Evolutionary conservation across 2,888 invertebrate species (phyloP).

Genomic region (Morpho achilles): DNA sequence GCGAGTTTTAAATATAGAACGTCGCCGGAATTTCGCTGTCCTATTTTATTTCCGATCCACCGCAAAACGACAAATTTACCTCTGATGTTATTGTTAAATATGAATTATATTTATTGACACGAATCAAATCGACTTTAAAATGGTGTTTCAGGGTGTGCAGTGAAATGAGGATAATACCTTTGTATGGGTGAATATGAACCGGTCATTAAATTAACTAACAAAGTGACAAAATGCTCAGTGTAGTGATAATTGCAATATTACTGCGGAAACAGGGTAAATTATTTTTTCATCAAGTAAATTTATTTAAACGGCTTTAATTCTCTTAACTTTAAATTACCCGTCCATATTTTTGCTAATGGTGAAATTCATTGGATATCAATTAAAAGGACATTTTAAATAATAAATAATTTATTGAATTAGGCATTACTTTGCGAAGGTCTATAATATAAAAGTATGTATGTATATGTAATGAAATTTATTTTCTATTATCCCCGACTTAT

Average conservation of each 20-base stretch:
- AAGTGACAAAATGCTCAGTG: slow-evolving; percentile 42
- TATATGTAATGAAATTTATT: too few species aligned
- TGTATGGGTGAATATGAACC: slow-evolving; percentile 29
- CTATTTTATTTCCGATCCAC: slow-evolving; percentile 54
- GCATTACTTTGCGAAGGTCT: too few species aligned
- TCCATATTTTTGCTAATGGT: slow-evolving; percentile 4
- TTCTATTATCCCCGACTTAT: too few species aligned
- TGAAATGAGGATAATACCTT: slow-evolving; percentile 35
- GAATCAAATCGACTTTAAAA: slow-evolving; percentile 10
- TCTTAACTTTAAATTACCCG: not conserved
- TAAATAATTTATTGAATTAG: too few species aligned
- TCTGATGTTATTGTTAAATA: slow-evolving; percentile 25
- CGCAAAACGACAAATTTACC: slow-evolving; percentile 50
- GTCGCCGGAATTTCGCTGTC: slow-evolving; percentile 60
- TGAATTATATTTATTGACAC: slow-evolving; percentile 8
- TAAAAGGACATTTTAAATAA: too few species aligned
- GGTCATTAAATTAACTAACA: slow-evolving; percentile 24
- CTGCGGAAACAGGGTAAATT: slow-evolving; percentile 53
- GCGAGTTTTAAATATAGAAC: slow-evolving; percentile 70
- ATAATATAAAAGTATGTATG: too few species aligned
- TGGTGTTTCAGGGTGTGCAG: slow-evolving; percentile 26
- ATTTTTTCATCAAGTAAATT: slow-evolving; percentile 14
- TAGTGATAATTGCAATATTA: slow-evolving; percentile 44
- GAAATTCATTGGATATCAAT: not conserved
- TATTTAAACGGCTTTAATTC: slow-evolving; percentile 12